Evolutionary conservation across 2,888 invertebrate species (phyloP).

Genomic region (Cryptus viduatorius): DNA sequence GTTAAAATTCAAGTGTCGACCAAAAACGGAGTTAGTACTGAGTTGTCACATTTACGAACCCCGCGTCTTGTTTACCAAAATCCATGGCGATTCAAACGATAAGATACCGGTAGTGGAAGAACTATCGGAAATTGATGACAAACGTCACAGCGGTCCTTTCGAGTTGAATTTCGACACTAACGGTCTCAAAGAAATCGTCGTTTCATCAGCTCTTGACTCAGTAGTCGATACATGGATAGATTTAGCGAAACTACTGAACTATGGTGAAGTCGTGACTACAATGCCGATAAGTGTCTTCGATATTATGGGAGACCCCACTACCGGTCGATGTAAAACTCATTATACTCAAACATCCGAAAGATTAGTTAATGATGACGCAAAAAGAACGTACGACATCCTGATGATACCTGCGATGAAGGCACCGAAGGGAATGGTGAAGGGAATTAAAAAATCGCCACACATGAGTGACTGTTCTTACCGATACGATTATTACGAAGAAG

Average conservation of each 20-base stretch:
- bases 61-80: neutral
- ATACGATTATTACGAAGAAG: constrained; percentile 52
- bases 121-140: neutral
- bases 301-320: constrained; percentile 64
- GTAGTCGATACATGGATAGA: no score
- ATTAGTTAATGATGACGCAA: neutral
- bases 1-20: constrained; percentile 49
- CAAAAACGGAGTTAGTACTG: constrained; percentile 19
- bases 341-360: constrained; percentile 11
- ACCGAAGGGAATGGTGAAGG: constrained; percentile 8
- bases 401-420: neutral
- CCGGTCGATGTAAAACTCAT: no score
- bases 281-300: constrained; percentile 70
- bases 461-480: constrained; percentile 34
- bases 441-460: constrained; percentile 43
- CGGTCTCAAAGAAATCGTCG: constrained; percentile 72
- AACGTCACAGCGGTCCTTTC: constrained; percentile 48
- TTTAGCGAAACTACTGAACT: constrained; percentile 59
- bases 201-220: constrained; percentile 68
- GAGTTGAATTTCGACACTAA: constrained; percentile 75
- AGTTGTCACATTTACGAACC: constrained; percentile 48
- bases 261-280: constrained; percentile 46
- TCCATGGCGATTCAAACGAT: neutral
- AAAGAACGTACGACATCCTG: neutral
- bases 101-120: neutral